A percentile compares a stretch with the other conserved stretches of the same genome.
Conservation (phyloP, 2,113 vertebrate species). For the Neogobius melanostomus region DNA sequence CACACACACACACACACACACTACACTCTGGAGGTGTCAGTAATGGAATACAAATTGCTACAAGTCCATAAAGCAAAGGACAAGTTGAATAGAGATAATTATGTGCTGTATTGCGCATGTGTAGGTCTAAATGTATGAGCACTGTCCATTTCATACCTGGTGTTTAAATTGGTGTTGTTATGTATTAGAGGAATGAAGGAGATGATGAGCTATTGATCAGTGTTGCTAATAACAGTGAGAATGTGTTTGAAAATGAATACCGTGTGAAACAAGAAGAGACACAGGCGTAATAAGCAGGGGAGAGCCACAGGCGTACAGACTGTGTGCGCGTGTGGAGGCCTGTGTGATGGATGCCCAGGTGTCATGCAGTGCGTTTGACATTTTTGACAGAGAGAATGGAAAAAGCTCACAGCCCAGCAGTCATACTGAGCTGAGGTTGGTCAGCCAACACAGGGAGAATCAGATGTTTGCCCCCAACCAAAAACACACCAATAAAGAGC, state of each 20-base stretch:
- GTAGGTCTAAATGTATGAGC: constrained; percentile 5
- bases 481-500: not conserved
- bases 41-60: constrained; percentile 61
- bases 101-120: constrained; percentile 7
- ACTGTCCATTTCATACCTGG: constrained; percentile 6
- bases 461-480: not conserved
- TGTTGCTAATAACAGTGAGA: constrained; percentile 9
- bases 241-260: constrained; percentile 10
- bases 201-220: constrained; percentile 44
- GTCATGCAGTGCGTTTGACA: constrained; percentile 18
- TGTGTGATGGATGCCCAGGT: constrained; percentile 40
- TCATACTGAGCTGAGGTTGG: constrained; percentile 9
- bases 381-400: constrained; percentile 19
- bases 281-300: not conserved
- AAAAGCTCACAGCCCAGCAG: constrained; percentile 9
- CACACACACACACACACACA: not conserved
- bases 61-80: constrained; percentile 11
- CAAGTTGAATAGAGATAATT: constrained; percentile 54
- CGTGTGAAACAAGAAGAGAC: constrained; percentile 25
- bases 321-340: constrained; percentile 16
- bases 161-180: constrained; percentile 10
- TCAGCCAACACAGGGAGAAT: constrained; percentile 8
- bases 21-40: constrained; percentile 26
- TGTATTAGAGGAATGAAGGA: constrained; percentile 13
- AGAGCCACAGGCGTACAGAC: constrained; percentile 3